Conservation (phyloP, 2,113 vertebrate species). For the Osmerus eperlanus region DNA sequence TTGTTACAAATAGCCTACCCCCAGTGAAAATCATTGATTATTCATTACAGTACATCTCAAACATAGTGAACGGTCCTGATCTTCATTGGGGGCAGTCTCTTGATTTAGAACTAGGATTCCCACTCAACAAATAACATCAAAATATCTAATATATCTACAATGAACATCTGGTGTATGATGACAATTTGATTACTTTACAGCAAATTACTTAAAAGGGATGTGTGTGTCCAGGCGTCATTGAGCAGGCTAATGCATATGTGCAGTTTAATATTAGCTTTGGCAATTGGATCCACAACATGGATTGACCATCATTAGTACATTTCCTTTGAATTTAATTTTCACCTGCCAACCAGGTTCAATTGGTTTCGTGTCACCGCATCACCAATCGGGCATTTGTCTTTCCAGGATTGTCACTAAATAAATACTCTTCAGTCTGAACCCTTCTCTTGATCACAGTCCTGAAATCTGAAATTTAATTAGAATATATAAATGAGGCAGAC, state of each 20-base stretch:
- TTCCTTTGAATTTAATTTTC: slow-evolving; percentile 57
- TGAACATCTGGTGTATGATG: background rate
- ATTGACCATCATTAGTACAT: slow-evolving; percentile 54
- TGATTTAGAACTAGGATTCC: no score
- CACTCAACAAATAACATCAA: no score
- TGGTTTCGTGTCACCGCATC: slow-evolving; percentile 65
- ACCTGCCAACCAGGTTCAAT: slow-evolving; percentile 54
- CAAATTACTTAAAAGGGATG: background rate
- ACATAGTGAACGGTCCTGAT: no score
- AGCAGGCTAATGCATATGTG: slow-evolving; percentile 46
- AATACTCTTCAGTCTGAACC: slow-evolving; percentile 34
- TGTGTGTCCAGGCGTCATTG: slow-evolving; percentile 40
- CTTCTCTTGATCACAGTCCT: slow-evolving; percentile 5
- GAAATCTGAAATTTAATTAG: slow-evolving; percentile 17
- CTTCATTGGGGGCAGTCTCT: no score
- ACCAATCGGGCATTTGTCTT: slow-evolving; percentile 43
- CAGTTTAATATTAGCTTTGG: slow-evolving; percentile 59
- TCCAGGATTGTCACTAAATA: slow-evolving; percentile 35
- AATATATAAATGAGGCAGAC: slow-evolving; percentile 1
- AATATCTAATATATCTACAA: no score
- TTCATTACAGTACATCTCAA: no score
- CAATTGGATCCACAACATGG: slow-evolving; percentile 46
- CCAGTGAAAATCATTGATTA: no score
- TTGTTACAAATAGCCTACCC: no score
- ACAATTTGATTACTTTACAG: background rate